Evolutionary conservation across 2,888 invertebrate genomes (phyloP).

Genomic region (Tetranychus truncatus): DNA sequence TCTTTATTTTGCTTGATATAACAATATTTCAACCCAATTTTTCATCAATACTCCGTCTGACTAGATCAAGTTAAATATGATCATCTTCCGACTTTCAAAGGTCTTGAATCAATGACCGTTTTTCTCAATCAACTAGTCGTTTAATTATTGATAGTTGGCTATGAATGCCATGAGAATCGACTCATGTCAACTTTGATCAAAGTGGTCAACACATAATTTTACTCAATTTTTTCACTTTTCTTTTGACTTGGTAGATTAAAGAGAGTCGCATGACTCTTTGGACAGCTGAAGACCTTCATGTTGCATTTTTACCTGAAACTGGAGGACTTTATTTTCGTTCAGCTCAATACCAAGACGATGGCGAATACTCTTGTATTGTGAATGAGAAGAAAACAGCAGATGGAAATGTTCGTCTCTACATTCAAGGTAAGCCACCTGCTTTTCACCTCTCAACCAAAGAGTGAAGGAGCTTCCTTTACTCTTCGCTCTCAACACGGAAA

Average conservation of each 20-base stretch:
- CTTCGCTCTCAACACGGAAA: no score
- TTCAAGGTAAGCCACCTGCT: constrained; percentile 23
- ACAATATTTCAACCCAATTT: no score
- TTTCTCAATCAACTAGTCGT: no score
- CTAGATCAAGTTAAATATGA: no score
- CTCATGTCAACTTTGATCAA: background rate
- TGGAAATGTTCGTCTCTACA: constrained; percentile 22
- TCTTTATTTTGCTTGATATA: no score
- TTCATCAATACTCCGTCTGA: no score
- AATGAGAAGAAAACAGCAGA: constrained; percentile 22
- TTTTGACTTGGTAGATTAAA: constrained; percentile 12
- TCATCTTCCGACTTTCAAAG: no score
- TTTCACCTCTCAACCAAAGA: no score
- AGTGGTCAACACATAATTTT: background rate
- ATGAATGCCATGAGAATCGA: no score
- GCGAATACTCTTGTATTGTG: constrained; percentile 26
- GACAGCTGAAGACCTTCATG: constrained; percentile 24
- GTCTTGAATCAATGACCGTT: no score
- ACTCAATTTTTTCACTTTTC: background rate
- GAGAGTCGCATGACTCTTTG: constrained; percentile 20
- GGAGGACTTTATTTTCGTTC: constrained; percentile 22
- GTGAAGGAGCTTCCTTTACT: no score
- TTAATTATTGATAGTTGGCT: no score
- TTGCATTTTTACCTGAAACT: constrained; percentile 24
- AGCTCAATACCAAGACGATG: constrained; percentile 24